Base-by-base conservation (phyloP, 2,113 vertebrate genomes). In the Melanerpes formicivorus region DNA sequence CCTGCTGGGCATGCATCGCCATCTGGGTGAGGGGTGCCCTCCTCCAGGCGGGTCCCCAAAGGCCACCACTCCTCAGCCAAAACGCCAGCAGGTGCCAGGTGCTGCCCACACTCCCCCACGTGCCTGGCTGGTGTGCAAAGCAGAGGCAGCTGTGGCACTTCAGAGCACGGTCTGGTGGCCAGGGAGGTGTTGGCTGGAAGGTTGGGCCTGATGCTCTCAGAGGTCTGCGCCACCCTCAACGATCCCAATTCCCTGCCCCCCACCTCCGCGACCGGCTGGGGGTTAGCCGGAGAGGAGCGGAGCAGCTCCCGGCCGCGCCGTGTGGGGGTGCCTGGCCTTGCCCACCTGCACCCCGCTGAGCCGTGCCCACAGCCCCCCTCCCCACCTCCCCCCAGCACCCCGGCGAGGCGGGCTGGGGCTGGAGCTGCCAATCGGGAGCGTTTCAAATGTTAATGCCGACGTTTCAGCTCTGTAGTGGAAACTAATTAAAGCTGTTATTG, bases 401-500 rank as follows among this genome's bases (percentile, higher is more conserved):
- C 42, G 42, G 42, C 42, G 14, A 42, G 14, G 42, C 42, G 13
- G 16, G 48, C 88, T 66, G 76, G 74, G 9, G 19, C 15, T 5
- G 6, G 74, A 83, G 72, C 84, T 96, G 93, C 95, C 87, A 95
- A 83, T 93, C 48, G 87, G 75, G 10, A 84, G 87, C 73, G 5
- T 92, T 95, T 90, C 87, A 96, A 96, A 97, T 94, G 95, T 96
- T 97, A 97, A 97, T 97, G 96, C 96, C 63, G 90, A 90, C 88
- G 89, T 92, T 97, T 95, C 90, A 95, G 93, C 95, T 96, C 96
- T 96, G 93, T 97, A 96, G 96, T 97, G 95, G 94, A 97, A 97
- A 96, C 95, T 97, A 96, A 97, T 97, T 97, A 97, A 97, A 96
- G 96, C 87, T 95, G 95, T 97, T 97, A 97, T 97, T 97, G 96